phyloP scores from a whole-genome alignment of 2,113 vertebrate genomes.

The Apistogramma diplotaenia region DNA sequence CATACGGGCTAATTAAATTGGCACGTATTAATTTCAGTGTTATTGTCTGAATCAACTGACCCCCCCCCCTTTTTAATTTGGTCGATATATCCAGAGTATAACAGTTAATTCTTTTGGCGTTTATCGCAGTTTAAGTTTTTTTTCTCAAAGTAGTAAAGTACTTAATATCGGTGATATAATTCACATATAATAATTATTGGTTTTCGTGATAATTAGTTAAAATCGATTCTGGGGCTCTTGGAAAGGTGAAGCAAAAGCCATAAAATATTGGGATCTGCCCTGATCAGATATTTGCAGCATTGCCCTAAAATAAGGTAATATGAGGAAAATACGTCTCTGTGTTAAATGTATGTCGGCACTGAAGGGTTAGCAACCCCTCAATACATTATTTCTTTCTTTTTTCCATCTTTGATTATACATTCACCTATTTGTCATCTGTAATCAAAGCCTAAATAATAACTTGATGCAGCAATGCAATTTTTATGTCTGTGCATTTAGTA shows the following conservation, averaged over 20 bases:
- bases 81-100: fast-evolving
- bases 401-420: too few species aligned
- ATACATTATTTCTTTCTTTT: too few species aligned
- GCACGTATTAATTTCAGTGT: neutral
- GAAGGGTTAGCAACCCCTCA: too few species aligned
- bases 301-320: neutral
- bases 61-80: fast-evolving
- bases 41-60: neutral
- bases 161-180: neutral
- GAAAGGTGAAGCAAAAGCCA: neutral
- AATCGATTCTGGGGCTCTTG: neutral
- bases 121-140: neutral
- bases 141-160: neutral
- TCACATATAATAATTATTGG: too few species aligned
- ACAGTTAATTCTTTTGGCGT: neutral
- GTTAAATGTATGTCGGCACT: too few species aligned
- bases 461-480: fast-evolving
- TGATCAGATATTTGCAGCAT: neutral
- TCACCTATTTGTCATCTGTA: too few species aligned
- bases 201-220: neutral
- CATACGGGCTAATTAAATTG: too few species aligned
- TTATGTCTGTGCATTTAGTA: neutral
- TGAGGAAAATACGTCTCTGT: too few species aligned
- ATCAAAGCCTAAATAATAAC: fast-evolving
- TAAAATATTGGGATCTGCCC: neutral